Evolutionary conservation across 1,140 invertebrate species (phyloP).

Genomic region (Cydia splendana): DNA sequence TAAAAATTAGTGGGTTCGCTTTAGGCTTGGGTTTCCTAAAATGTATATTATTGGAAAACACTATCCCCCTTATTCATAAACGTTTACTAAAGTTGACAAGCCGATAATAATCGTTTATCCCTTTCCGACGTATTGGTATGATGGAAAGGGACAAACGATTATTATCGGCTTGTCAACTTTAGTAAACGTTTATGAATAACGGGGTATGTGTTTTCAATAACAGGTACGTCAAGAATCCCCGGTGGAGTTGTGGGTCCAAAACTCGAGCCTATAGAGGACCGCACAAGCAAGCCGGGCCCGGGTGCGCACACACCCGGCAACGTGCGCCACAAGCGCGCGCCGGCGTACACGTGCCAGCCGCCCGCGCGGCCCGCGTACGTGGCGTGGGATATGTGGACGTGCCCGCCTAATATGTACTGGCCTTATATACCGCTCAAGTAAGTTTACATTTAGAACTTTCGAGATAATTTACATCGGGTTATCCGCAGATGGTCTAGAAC

Average conservation of each 20-base stretch:
- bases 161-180: no score
- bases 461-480: no score
- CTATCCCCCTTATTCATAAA: no score
- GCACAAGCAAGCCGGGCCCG: slow-evolving; percentile 52
- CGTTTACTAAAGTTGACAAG: no score
- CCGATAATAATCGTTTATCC: no score
- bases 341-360: slow-evolving; percentile 52
- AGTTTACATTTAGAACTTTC: slow-evolving; percentile 7
- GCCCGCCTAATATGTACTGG: slow-evolving; percentile 69
- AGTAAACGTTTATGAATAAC: no score
- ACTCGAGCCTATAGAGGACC: slow-evolving; percentile 40
- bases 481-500: no score
- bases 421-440: slow-evolving; percentile 53
- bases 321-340: slow-evolving; percentile 46
- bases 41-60: no score
- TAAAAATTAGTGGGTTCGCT: no score
- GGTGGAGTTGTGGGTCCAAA: slow-evolving; percentile 49
- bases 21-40: no score
- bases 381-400: slow-evolving; percentile 62
- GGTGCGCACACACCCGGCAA: slow-evolving; percentile 43
- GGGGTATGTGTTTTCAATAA: background rate
- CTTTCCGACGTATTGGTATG: no score
- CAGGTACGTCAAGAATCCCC: slow-evolving; percentile 54
- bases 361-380: slow-evolving; percentile 51
- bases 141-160: no score